A percentile compares a stretch with the other conserved stretches of the same genome.
phyloP scores from a whole-genome alignment of 1,140 invertebrate genomes.

The Doryteuthis pealeii region DNA sequence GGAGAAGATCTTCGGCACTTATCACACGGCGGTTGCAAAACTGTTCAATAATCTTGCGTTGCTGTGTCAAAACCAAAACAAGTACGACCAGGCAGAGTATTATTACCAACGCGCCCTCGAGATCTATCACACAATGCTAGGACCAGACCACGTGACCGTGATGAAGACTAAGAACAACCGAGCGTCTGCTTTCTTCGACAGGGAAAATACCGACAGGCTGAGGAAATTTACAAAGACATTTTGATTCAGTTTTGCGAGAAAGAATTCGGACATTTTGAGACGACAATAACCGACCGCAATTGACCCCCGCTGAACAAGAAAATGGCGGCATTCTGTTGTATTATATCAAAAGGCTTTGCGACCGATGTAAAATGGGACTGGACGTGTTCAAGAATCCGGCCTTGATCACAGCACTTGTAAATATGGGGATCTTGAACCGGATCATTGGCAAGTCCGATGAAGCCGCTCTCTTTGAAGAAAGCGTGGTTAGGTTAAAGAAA shows the following conservation, averaged over 20 bases:
- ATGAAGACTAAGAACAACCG: neutral
- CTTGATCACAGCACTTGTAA: neutral
- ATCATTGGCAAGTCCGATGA: neutral
- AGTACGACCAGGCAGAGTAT: neutral
- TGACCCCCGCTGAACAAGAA: neutral
- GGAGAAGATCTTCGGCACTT: neutral
- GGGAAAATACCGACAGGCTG: neutral
- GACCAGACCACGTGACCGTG: neutral
- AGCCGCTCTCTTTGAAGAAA: constrained; percentile 2
- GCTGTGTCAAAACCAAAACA: constrained; percentile 4
- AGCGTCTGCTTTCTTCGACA: neutral
- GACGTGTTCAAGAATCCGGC: neutral
- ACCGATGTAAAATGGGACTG: neutral
- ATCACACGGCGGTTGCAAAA: neutral
- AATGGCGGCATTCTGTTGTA: neutral
- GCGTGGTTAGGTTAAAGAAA: neutral
- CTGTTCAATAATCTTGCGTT: constrained; percentile 1
- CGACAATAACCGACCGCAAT: neutral
- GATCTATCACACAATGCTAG: neutral
- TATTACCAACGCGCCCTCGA: neutral
- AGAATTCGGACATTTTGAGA: neutral
- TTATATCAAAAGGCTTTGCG: neutral
- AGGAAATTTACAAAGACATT: neutral
- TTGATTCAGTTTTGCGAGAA: constrained; percentile 4
- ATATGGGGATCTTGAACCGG: neutral